Conservation (phyloP, 2,113 vertebrate species). For the Poecilia latipinna region DNA sequence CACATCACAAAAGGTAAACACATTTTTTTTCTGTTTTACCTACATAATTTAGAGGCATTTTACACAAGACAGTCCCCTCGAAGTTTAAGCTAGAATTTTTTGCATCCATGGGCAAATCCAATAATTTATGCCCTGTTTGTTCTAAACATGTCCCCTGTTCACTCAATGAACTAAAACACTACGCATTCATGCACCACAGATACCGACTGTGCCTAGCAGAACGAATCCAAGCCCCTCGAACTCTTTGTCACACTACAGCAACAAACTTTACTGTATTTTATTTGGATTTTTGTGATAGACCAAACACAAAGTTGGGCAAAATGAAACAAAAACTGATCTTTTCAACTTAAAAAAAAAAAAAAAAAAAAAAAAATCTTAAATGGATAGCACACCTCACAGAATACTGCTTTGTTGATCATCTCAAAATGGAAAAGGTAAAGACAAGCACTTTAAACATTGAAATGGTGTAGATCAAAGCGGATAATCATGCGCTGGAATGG, state of each 20-base stretch:
- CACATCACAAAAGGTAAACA: conserved; percentile 60
- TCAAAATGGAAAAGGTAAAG: neutral
- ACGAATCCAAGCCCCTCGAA: neutral
- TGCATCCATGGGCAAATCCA: conserved; percentile 20
- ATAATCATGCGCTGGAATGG: too few species aligned
- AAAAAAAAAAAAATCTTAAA: neutral
- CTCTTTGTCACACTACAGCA: neutral
- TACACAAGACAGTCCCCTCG: conserved; percentile 26
- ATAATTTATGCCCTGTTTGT: neutral
- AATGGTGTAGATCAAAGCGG: too few species aligned
- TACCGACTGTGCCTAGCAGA: neutral
- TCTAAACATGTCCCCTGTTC: neutral
- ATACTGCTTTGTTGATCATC: neutral
- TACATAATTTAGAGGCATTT: conserved; percentile 60
- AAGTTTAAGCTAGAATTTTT: conserved; percentile 6
- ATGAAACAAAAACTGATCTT: neutral
- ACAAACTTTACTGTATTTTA: neutral
- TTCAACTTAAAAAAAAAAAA: too few species aligned
- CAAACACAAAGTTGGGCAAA: neutral
- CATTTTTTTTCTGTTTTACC: conserved; percentile 1
- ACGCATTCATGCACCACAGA: neutral
- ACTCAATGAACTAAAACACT: neutral
- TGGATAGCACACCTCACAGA: neutral
- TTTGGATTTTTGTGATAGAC: neutral
- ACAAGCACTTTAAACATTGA: neutral